These are phyloP conservation scores for Dyspetes luteomarginatus DNA, from an alignment of 2,888 invertebrate genomes.

Conservation along the genomic window DNA sequence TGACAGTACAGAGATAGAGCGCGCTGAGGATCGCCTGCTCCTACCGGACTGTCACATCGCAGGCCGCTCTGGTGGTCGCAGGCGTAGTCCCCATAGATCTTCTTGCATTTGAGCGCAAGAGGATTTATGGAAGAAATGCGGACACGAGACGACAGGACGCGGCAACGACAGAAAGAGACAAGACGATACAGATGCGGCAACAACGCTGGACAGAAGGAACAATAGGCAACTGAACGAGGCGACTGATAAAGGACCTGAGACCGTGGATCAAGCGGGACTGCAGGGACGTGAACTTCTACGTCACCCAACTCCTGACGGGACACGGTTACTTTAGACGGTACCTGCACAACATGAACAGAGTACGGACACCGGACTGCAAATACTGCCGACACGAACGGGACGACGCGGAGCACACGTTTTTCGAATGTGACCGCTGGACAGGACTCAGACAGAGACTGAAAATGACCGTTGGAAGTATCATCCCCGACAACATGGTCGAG, in stretches of 20 bases:
- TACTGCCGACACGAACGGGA: slow-evolving; percentile 39
- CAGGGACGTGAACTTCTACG: too few relatives aligned
- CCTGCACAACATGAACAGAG: slow-evolving; percentile 50
- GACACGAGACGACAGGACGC: slow-evolving; percentile 12
- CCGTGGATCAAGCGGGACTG: too few relatives aligned
- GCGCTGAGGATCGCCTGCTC: slow-evolving; percentile 59
- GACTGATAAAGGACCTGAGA: too few relatives aligned
- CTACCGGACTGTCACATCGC: slow-evolving; percentile 42
- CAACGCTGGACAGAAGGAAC: not conserved
- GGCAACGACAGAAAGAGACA: slow-evolving; percentile 21
- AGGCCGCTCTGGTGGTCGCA: not conserved
- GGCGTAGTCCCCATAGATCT: not conserved
- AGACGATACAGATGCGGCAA: slow-evolving; percentile 20
- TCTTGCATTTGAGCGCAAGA: slow-evolving; percentile 25
- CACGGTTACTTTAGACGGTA: too few relatives aligned
- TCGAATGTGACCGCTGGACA: too few relatives aligned
- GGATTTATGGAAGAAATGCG: too few relatives aligned
- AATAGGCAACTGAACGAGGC: slow-evolving; percentile 11
- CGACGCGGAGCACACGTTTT: slow-evolving; percentile 55
- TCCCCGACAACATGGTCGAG: slow-evolving; percentile 45
- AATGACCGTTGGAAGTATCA: slow-evolving; percentile 20
- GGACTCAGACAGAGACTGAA: not conserved
- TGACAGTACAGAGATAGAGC: slow-evolving; percentile 47
- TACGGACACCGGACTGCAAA: slow-evolving; percentile 32
- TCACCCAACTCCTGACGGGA: too few relatives aligned